Evolutionary conservation across 1,140 invertebrate genomes (phyloP), one percentile per base, ranked within the genome.

Genomic region (Sycophaga agraensis): DNA sequence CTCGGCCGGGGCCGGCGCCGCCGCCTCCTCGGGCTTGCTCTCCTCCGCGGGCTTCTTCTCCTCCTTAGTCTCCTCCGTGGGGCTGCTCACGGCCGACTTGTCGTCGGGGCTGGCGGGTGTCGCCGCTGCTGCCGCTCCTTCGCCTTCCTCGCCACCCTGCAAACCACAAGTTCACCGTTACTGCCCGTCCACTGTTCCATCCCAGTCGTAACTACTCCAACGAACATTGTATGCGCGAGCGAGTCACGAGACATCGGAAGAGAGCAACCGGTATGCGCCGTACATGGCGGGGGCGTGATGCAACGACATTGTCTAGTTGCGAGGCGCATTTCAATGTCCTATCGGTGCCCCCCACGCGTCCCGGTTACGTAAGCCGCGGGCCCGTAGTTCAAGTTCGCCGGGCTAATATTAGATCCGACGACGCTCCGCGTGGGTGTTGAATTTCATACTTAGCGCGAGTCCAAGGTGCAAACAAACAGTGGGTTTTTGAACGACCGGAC

Each of bases 131-230:
- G 57, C 59, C 37, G 68, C 64, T 21, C 24, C 64, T 43, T 78
- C 79, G 2, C 69, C 66, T 35, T 80, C 78, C 46, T 81, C 79
- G 9, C 76, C 76, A 55, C 76, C 74, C 79, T 81, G 58, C 11
- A 66, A 68, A 3, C 4, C 1, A 49, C n/a, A n/a, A n/a, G n/a
- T n/a, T n/a, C n/a, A n/a, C n/a, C n/a, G n/a, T n/a, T n/a, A n/a
- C n/a, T n/a, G n/a, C n/a, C n/a, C n/a, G n/a, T n/a, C n/a, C n/a
- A n/a, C n/a, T n/a, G n/a, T n/a, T n/a, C n/a, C n/a, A n/a, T n/a
- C n/a, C n/a, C n/a, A n/a, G n/a, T n/a, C n/a, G n/a, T n/a, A n/a
- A n/a, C n/a, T n/a, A n/a, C n/a, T n/a, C n/a, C n/a, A n/a, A n/a
- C n/a, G n/a, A n/a, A n/a, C n/a, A n/a, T n/a, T n/a, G n/a, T n/a